Conservation (phyloP, 1,140 invertebrate genomes). For the Orchestia grillus region DNA sequence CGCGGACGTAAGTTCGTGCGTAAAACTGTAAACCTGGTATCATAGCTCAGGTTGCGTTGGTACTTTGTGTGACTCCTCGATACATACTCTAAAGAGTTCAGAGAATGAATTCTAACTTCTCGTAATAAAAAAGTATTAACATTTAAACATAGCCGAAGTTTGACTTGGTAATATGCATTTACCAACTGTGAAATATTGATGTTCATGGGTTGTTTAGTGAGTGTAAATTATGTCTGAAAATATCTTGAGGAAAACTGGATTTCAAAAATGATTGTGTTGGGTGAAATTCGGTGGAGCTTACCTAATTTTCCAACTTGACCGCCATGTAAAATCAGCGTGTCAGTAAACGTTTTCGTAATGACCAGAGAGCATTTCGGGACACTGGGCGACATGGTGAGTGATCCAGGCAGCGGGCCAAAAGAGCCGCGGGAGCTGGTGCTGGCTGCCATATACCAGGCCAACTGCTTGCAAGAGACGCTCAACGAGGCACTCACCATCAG, state of each 20-base stretch:
- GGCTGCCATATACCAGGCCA: conserved; percentile 81
- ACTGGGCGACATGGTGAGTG: conserved; percentile 78
- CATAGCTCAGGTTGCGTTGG: no score
- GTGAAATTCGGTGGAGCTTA: neutral
- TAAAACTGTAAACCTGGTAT: neutral
- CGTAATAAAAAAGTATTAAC: no score
- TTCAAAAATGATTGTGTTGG: no score
- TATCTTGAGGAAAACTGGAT: no score
- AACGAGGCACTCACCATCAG: conserved; percentile 67
- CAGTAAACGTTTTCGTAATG: neutral
- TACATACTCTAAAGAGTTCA: neutral
- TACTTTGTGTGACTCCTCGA: neutral
- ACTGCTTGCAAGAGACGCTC: conserved; percentile 68
- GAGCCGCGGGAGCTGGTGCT: conserved; percentile 80
- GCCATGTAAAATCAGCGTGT: neutral
- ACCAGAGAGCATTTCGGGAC: conserved; percentile 77
- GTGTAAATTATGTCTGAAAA: no score
- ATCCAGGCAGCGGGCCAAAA: conserved; percentile 72
- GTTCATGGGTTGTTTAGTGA: no score
- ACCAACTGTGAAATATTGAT: no score
- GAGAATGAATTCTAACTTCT: neutral
- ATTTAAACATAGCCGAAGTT: no score
- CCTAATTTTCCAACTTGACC: neutral
- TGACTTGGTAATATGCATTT: no score
- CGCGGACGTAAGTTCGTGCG: neutral